Evolutionary conservation across 2,113 vertebrate genomes (phyloP).

Genomic region (cattle (Bos taurus)): DNA sequence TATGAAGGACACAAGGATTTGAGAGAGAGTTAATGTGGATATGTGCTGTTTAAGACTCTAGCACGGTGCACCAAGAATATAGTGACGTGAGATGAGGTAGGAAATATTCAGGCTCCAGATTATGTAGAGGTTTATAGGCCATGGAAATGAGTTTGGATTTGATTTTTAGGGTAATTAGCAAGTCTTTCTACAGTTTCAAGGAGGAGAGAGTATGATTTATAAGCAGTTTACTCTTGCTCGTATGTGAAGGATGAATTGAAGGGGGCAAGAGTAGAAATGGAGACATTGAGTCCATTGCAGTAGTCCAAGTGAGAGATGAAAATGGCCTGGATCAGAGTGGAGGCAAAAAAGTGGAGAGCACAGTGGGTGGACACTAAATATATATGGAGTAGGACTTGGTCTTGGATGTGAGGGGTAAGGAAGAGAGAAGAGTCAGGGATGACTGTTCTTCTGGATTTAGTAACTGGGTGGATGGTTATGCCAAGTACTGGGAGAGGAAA

Average conservation of each 20-base stretch:
- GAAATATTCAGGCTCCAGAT: not conserved
- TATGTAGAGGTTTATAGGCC: not conserved
- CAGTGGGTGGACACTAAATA: not conserved
- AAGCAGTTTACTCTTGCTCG: not conserved
- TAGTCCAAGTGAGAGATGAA: not conserved
- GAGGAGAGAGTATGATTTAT: not conserved
- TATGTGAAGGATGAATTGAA: slow-evolving; percentile 7
- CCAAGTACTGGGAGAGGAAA: not conserved
- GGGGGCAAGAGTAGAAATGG: not conserved
- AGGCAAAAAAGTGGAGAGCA: not conserved
- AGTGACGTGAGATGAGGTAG: not conserved
- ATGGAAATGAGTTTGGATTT: slow-evolving; percentile 15
- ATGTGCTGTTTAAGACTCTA: not conserved
- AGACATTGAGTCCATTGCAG: not conserved
- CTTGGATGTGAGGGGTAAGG: not conserved
- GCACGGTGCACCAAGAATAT: not conserved
- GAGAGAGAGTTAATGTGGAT: not conserved
- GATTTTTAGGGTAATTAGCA: not conserved
- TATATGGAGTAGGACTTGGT: not conserved
- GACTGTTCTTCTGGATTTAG: not conserved
- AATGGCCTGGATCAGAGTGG: not conserved
- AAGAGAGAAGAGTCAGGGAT: not conserved
- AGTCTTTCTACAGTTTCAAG: slow-evolving; percentile 7
- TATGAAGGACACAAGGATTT: not conserved
- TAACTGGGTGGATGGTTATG: not conserved